These are phyloP conservation scores for Eristalis tenax DNA, from an alignment of 2,888 invertebrate genomes.

Conservation along the genomic window DNA sequence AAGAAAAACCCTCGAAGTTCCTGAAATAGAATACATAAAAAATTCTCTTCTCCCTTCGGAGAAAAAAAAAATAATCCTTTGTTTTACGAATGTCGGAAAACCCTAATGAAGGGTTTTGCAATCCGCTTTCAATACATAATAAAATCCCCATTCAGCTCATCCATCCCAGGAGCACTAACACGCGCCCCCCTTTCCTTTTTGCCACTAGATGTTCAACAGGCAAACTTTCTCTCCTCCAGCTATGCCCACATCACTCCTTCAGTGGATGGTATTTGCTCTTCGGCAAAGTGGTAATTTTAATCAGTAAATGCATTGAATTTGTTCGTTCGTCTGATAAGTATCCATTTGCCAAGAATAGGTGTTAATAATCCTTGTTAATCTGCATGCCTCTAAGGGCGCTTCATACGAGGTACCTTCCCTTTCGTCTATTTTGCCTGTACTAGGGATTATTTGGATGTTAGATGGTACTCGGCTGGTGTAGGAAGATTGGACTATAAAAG, in stretches of 20 bases:
- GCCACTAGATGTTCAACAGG: conserved; percentile 21
- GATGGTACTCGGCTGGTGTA: neutral
- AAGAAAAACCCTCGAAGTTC: neutral
- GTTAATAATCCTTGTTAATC: conserved; percentile 80
- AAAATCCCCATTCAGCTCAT: neutral
- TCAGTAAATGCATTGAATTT: conserved; percentile 81
- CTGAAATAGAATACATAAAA: neutral
- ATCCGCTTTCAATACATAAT: neutral
- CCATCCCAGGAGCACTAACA: neutral
- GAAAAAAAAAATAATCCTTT: neutral
- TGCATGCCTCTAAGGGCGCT: conserved; percentile 72
- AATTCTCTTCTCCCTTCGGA: neutral
- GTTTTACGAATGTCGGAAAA: neutral
- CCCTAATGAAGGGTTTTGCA: neutral
- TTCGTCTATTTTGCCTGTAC: neutral
- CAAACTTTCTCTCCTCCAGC: conserved; percentile 1
- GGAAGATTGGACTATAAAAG: conserved; percentile 55
- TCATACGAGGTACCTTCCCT: conserved; percentile 8
- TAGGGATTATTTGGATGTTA: neutral
- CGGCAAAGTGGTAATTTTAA: conserved; percentile 78
- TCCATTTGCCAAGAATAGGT: conserved; percentile 77
- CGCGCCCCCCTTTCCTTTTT: neutral
- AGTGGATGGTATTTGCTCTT: conserved; percentile 3
- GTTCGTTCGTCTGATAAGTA: conserved; percentile 74
- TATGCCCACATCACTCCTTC: neutral